Conservation (phyloP, 2,113 vertebrate genomes). For the Anoplopoma fimbria region DNA sequence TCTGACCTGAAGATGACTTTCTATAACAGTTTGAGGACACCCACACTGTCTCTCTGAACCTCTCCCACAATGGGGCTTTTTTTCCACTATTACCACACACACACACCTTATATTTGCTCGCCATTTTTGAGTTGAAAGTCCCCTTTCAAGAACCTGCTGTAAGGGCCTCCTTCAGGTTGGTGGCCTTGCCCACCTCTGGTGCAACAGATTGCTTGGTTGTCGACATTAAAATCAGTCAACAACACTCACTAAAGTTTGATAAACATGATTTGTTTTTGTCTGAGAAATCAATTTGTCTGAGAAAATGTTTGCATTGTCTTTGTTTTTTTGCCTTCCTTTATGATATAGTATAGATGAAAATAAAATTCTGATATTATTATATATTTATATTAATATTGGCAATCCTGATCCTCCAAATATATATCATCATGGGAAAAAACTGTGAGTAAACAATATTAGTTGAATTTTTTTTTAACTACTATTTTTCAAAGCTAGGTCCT, state of each 20-base stretch:
- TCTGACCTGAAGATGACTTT: not conserved
- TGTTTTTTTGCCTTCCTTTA: not conserved
- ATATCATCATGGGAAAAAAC: not conserved
- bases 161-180: not conserved
- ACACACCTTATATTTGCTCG: not conserved
- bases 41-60: not conserved
- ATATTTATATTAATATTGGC: not conserved
- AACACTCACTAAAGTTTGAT: too few species aligned
- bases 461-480: not conserved
- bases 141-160: too few species aligned
- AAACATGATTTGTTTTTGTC: too few species aligned
- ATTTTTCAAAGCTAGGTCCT: not conserved
- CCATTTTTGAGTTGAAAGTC: not conserved
- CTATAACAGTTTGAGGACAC: not conserved
- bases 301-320: not conserved
- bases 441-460: not conserved
- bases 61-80: not conserved
- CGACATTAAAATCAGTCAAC: not conserved
- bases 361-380: not conserved
- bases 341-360: not conserved
- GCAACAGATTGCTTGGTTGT: not conserved
- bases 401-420: not conserved
- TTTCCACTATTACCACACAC: not conserved
- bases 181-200: not conserved
- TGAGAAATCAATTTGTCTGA: too few species aligned